Conservation (phyloP, 2,888 invertebrate genomes). For the Lasioglossum vierecki region DNA sequence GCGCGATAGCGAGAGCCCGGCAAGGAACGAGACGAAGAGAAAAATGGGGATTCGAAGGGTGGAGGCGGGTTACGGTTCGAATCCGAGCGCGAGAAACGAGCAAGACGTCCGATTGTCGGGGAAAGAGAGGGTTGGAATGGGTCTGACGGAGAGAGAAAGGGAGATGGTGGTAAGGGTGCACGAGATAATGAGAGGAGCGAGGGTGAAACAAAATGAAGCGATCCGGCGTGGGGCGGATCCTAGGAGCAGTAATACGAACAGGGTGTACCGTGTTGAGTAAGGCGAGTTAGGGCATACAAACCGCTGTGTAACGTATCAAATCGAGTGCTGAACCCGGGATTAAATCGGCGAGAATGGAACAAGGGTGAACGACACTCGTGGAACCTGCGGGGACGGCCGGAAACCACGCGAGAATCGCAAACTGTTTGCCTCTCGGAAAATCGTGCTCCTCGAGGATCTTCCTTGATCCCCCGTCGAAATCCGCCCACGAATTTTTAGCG, state of each 20-base stretch:
- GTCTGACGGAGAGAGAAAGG: conserved; percentile 6
- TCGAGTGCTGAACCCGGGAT: conserved; percentile 84
- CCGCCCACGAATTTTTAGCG: background rate
- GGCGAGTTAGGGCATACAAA: conserved; percentile 77
- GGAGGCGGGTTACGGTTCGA: conserved; percentile 35
- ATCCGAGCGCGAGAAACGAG: conserved; percentile 35
- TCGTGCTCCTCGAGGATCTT: background rate
- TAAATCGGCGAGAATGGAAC: conserved; percentile 77
- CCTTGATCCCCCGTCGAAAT: background rate
- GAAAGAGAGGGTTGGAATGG: background rate
- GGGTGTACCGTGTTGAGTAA: conserved; percentile 70
- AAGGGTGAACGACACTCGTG: conserved; percentile 61
- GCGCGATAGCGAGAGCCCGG: conserved; percentile 51
- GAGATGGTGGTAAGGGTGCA: conserved; percentile 40
- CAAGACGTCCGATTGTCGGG: conserved; percentile 23
- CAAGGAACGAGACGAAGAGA: conserved; percentile 60
- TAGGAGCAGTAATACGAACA: conserved; percentile 66
- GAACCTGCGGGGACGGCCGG: conserved; percentile 60
- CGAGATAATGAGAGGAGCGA: conserved; percentile 62
- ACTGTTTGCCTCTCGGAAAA: conserved; percentile 22
- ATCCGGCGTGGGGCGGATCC: conserved; percentile 62
- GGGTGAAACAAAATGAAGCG: conserved; percentile 64
- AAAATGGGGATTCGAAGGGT: conserved; percentile 60
- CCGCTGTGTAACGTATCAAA: conserved; percentile 82
- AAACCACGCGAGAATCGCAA: conserved; percentile 52